Percentiles rank a stretch among this genome's conserved stretches.
Conservation (phyloP, 2,113 vertebrate species). For the Ciconia maguari region DNA sequence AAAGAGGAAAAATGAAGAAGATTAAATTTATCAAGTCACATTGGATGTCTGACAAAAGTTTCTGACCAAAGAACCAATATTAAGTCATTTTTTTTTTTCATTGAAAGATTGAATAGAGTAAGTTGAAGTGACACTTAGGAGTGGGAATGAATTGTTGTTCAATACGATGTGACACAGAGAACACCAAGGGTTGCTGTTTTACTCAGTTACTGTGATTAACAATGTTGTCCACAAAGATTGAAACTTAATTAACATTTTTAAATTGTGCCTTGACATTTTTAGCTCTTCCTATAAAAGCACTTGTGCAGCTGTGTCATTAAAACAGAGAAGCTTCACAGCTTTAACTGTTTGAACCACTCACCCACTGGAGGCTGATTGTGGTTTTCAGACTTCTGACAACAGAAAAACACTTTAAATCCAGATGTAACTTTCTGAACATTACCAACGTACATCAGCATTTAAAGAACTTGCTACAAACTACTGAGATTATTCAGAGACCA, state of each 20-base stretch:
- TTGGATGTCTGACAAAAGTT: background rate
- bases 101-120: background rate
- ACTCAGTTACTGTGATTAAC: constrained; percentile 38
- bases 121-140: background rate
- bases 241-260: constrained; percentile 56
- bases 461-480: background rate
- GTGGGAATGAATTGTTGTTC: constrained; percentile 1
- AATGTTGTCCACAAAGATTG: constrained; percentile 39
- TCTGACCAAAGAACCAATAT: background rate
- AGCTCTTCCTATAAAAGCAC: constrained; percentile 3
- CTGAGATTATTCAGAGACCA: background rate
- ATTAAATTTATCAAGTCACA: background rate
- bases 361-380: background rate
- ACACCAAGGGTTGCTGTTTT: constrained; percentile 9
- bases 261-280: constrained; percentile 49
- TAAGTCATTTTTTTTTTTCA: background rate
- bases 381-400: background rate
- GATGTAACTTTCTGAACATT: background rate
- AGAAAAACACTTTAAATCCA: background rate
- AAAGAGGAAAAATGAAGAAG: background rate
- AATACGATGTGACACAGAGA: constrained; percentile 8
- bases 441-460: background rate
- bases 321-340: background rate
- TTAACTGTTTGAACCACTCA: background rate
- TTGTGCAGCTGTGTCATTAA: background rate